Evolutionary conservation across 2,113 vertebrate genomes (phyloP), one percentile per base, ranked within the genome.

Genomic region (Caranx ignobilis): DNA sequence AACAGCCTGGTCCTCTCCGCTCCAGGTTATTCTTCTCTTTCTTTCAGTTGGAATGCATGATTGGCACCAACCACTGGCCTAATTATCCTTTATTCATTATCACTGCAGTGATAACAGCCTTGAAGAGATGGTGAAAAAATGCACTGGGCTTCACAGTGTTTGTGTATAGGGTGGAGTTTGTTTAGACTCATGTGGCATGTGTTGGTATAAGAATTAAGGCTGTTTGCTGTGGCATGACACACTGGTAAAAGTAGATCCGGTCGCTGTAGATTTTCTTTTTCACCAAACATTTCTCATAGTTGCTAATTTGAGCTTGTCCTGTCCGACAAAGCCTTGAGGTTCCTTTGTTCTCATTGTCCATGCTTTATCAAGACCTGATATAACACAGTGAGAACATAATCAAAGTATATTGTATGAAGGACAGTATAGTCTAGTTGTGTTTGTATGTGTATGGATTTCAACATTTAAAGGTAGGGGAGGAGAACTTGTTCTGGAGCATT

Each of bases 101-200:
- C 83, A 73, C 55, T 59, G 34, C 13, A 21, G 31, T 4, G 21
- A 65, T 52, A 62, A 35, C 50, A 47, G 21, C 35, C 45, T 61
- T 47, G 11, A 52, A 54, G 56, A 64, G 76, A 64, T 12, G 35
- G 11, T 26, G 39, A 52, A 15, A 56, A 68, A 39, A 18, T 62
- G 31, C 73, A 70, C 26, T 43, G 48, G 15, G 52, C 37, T 57
- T 57, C 43, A 21, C 12, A 6, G 37, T 92, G 89, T 95, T 94
- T 94, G 89, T 82, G 66, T 92, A 93, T 87, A 80, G 90, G 94
- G 92, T 87, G 94, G 87, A 84, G 91, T 63, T 64, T 81, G 61
- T 43, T 31, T n/a, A 18, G 31, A 52, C 56, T 75, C 26, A 55
- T 61, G 63, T 71, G 32, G 35, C 37, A 12, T 86, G 71, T 84